Evolutionary conservation across 2,797 vertebrate genomes (phyloP), one percentile per base, ranked within the genome.

Genomic region (Danio kyathit): DNA sequence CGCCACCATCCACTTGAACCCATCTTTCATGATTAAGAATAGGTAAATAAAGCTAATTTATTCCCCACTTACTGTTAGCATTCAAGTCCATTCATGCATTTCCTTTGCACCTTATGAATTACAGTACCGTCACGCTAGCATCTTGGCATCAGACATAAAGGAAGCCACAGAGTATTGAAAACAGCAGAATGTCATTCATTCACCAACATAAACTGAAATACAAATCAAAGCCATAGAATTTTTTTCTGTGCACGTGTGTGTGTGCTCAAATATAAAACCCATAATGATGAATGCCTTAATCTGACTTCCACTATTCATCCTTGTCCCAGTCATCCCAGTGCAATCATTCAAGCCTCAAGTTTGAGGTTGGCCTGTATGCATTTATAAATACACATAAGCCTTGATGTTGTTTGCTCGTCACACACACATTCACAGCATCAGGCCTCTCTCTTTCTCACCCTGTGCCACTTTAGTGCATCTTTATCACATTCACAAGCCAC

Each of bases 401-500:
- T 65, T 81, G 17, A 67, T 49, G 72, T 44, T 64, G 12, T 57
- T 60, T 49, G 43, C 41, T 48, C 72, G 10, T 52, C n/a, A 6
- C 16, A 16, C 40, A 57, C 57, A 80, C 49, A 56, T 38, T 80
- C 8, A 73, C 38, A 6, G 12, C 5, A 46, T 57, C 38, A 65
- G 78, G 16, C 21, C 64, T 14, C 40, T 52, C 56, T 51, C 54
- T 51, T n/a, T 48, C 44, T 76, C 38, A 3, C 65, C 6, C 38
- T 54, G 16, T 61, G 57, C 57, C 52, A 44, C 61, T 80, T 59
- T 59, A 74, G 70, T 56, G 51, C 79, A 74, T 80, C 79, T 80
- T 80, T 65, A 80, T 80, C 71, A 80, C 61, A 80, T 80, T 80
- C 61, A 74, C 70, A 80, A 74, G 51, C 79, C 79, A 74, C 79